phyloP scores from a whole-genome alignment of 2,888 invertebrate genomes.

The Phania funesta region DNA sequence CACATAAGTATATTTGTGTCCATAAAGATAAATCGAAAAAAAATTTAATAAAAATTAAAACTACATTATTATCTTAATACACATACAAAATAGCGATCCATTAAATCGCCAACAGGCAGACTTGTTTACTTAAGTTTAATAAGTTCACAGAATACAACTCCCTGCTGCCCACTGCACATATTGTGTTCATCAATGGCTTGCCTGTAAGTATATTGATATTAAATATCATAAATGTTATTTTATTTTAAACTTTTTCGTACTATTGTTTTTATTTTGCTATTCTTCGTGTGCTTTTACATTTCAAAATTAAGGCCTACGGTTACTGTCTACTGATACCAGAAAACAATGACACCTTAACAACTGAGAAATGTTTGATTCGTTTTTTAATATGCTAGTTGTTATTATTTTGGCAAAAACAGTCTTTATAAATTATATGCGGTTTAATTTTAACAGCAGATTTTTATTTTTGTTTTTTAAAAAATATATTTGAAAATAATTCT shows the following conservation, averaged over 20 bases:
- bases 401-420: no score
- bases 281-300: not conserved
- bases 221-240: not conserved
- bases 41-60: not conserved
- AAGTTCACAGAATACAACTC: no score
- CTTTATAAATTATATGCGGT: no score
- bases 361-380: no score
- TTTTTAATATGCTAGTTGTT: no score
- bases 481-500: no score
- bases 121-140: not conserved
- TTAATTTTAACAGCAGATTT: no score
- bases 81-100: not conserved
- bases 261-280: not conserved
- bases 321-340: conserved; percentile 14
- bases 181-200: no score
- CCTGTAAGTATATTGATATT: no score
- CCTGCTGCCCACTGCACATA: not conserved
- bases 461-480: no score
- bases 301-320: conserved; percentile 32
- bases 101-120: not conserved
- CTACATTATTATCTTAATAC: not conserved
- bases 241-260: not conserved
- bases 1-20: not conserved
- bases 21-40: not conserved
- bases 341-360: not conserved